Base-by-base conservation (phyloP, 2,113 vertebrate species). In the Trachemys scripta region DNA sequence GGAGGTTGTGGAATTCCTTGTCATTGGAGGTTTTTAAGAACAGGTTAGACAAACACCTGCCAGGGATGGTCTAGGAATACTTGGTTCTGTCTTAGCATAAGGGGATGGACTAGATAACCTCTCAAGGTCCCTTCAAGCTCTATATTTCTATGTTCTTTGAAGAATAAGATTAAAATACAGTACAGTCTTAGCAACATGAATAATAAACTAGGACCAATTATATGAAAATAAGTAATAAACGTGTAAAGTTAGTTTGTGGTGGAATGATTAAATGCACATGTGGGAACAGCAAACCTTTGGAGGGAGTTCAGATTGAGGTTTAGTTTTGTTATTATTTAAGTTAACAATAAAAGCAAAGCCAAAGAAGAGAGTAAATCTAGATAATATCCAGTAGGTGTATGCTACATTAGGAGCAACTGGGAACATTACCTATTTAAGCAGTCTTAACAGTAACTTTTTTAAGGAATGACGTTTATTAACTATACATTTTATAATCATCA, bases 401-500 rank as follows among this genome's bases (percentile, higher is more conserved):
- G 17, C 19, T 19, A 22, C 20, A 22, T 1, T 88, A 79, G 31
- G 12, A 51, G 65, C 53, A 95, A 57, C 82, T 85, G 35, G 54
- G 51, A 96, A 84, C 53, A 45, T 69, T 62, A 87, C 5, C 82
- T 92, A 75, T 45, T 75, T 75, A 76, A 19, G 1, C 45, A 45
- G 11, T 95, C 5, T 0, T 75, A 59, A 45, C 69, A n/a, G n/a
- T 92, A 84, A 96, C 85, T 82, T 90, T 89, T 86, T 75, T 80
- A 88, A 93, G 79, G 59, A 92, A 65, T 31, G 87, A 54, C 4
- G 2, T 59, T 86, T 94, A 95, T 94, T 95, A 95, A 95, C 87
- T 93, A 95, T 45, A 16, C 54, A 93, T 80, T 95, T 96, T 75
- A 93, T 57, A 96, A 82, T 84, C 19, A 2, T 89, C 96, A 94